Evolutionary conservation across 1,140 invertebrate species (phyloP), one percentile per base, ranked within the genome.

Genomic region (Saccostrea echinata): DNA sequence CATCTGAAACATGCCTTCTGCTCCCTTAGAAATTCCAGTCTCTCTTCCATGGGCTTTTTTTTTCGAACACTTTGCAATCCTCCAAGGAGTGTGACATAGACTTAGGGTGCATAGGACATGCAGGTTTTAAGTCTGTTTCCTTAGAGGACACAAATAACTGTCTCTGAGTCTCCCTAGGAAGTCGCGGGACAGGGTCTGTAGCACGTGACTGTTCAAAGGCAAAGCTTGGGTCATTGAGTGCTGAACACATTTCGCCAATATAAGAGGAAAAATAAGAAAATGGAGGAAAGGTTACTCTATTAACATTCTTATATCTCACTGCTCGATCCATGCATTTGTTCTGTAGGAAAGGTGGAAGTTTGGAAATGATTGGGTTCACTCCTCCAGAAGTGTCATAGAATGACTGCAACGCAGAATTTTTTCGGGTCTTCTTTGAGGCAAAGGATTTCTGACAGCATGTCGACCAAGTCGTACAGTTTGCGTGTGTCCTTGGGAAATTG

Each of bases 251-350:
- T 18, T 90, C 71, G 4, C 51, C 33, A 33, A 85, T 84, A 24
- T 81, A 88, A 43, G 8, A 9, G 3, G 71, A 24, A 27, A 89
- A 88, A 24, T 30, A 33, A 18, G 35, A 18, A 43, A 88, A 88
- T 2, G 85, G 88, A 6, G 88, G 85, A 86, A 86, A 86, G 1
- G 35, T 13, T 1, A 71, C 83, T 24, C 8, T 33, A 18, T 81
- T 16, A 2, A 51, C 30, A 51, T 24, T 18, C n/a, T 90, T 90
- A 68, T 88, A 85, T 35, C 55, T 82, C 1, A 24, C 16, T 16
- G 86, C 86, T 30, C 61, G 24, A 3, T 3, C 52, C 61, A 55
- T 85, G 88, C 90, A 91, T 82, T 90, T n/a, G 16, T 88, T 68
- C 43, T 90, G 88, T 2, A 91, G 35, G 12, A 30, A 57, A 18